Percentiles rank a stretch among this genome's conserved stretches.
These are phyloP conservation scores for Bubo blakistoni DNA, from an alignment of 2,113 vertebrate species.

Conservation along the genomic window DNA sequence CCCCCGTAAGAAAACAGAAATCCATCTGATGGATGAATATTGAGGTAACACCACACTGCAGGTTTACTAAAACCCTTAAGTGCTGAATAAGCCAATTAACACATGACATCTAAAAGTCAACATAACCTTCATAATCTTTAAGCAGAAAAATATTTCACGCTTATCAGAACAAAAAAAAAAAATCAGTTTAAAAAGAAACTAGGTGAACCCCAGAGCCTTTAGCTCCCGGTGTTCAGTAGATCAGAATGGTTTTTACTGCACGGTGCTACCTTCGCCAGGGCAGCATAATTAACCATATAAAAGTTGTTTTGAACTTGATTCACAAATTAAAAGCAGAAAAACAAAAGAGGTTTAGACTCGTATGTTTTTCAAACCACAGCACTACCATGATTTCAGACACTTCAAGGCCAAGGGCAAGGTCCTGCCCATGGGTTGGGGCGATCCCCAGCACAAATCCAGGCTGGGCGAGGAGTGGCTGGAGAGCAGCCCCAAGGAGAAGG, in stretches of 20 bases:
- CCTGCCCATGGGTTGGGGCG: no score
- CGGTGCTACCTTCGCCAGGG: neutral
- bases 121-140: neutral
- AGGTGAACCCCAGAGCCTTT: neutral
- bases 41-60: neutral
- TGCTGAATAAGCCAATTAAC: neutral
- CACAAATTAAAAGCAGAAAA: neutral
- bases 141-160: neutral
- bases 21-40: fast-evolving
- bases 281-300: neutral
- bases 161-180: neutral
- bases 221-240: no score
- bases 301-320: neutral
- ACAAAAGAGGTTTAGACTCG: neutral
- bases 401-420: neutral
- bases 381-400: neutral
- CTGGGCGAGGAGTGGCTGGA: no score
- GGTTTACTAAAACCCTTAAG: neutral
- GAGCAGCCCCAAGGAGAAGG: no score
- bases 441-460: no score
- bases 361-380: neutral
- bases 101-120: neutral
- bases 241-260: no score
- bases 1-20: fast-evolving
- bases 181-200: neutral